Percentiles rank a stretch among this genome's conserved stretches.
phyloP scores from a whole-genome alignment of 1,140 invertebrate species.

The Zaprionus ghesquierei region DNA sequence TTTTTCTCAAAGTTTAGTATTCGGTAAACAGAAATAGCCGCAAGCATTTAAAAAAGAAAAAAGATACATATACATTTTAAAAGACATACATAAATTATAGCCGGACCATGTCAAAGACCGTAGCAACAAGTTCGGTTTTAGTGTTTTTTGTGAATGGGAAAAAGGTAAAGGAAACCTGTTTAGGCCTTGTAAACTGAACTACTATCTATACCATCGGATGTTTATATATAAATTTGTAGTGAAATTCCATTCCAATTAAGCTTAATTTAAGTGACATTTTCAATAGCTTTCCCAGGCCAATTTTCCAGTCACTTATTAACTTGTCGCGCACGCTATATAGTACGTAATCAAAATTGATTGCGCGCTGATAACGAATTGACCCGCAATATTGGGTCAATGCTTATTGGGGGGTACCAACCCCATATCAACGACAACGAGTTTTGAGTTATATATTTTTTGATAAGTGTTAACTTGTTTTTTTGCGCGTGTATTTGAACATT shows the following conservation, averaged over 20 bases:
- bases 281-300: constrained; percentile 6
- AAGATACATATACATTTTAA: constrained; percentile 13
- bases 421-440: neutral
- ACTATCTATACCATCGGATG: neutral
- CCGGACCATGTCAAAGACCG: constrained; percentile 40
- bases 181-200: neutral
- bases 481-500: neutral
- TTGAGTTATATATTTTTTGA: neutral
- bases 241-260: neutral
- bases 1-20: constrained; percentile 27
- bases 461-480: constrained; percentile 2
- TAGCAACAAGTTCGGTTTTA: constrained; percentile 59
- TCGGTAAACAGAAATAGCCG: constrained; percentile 2
- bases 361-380: constrained; percentile 65
- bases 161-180: constrained; percentile 78
- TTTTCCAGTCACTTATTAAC: constrained; percentile 23
- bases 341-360: constrained; percentile 42
- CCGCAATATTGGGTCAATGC: constrained; percentile 36
- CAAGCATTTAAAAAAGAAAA: constrained; percentile 24
- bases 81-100: constrained; percentile 2
- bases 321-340: constrained; percentile 26
- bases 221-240: neutral
- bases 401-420: constrained; percentile 21
- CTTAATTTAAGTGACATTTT: neutral
- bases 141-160: constrained; percentile 84